Conservation (phyloP, 2,888 invertebrate genomes). For the Globia sparganii region DNA sequence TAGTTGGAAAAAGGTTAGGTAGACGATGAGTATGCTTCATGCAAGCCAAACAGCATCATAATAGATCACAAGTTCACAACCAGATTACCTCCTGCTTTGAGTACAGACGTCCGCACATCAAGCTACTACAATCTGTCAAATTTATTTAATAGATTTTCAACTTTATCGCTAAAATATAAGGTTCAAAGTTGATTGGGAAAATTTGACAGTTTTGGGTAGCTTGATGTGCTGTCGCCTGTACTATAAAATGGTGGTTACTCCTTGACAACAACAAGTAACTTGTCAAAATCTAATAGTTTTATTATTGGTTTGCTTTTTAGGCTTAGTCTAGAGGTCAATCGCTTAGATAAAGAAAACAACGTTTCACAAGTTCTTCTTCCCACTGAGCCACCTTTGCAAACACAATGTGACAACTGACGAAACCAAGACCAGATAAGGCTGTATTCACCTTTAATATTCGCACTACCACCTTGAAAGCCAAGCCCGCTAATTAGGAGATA, state of each 20-base stretch:
- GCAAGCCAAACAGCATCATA: no score
- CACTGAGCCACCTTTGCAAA: not conserved
- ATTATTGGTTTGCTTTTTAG: not conserved
- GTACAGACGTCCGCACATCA: no score
- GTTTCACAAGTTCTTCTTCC: not conserved
- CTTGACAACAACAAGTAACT: not conserved
- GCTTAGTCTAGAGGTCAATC: not conserved
- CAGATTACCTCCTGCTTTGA: not conserved
- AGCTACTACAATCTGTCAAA: no score
- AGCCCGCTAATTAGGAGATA: slow-evolving; percentile 73
- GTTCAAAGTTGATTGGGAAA: no score
- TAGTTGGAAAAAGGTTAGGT: no score
- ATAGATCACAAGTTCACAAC: no score
- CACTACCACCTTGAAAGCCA: slow-evolving; percentile 32
- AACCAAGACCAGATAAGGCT: slow-evolving; percentile 13
- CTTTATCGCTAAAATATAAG: no score
- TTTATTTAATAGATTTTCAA: no score
- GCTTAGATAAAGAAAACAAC: not conserved
- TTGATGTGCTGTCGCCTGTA: no score
- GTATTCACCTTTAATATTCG: slow-evolving; percentile 36
- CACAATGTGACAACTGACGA: slow-evolving; percentile 29
- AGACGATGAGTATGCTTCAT: not conserved
- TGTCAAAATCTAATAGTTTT: no score
- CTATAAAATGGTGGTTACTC: not conserved
- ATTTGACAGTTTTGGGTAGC: no score